A percentile compares a stretch with the other conserved stretches of the same genome.
phyloP scores from a whole-genome alignment of 2,888 invertebrate genomes.

The Drosophila stalkeri region DNA sequence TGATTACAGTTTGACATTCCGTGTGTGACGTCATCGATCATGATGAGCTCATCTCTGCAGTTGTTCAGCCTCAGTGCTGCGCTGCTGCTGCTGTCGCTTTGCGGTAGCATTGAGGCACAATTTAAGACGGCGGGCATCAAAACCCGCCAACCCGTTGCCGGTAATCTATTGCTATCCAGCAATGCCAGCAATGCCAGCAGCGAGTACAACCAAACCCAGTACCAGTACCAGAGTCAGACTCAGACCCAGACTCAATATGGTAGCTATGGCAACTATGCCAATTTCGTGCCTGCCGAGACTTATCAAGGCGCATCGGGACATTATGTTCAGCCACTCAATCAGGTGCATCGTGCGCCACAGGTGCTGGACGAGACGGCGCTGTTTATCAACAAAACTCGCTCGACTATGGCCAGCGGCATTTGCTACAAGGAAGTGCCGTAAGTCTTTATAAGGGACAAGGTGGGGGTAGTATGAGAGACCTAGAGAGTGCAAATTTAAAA shows the following conservation, averaged over 20 bases:
- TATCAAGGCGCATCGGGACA: conserved; percentile 63
- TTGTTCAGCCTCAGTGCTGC: conserved; percentile 23
- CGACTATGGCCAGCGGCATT: conserved; percentile 82
- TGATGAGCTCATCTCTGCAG: conserved; percentile 70
- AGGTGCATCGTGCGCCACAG: conserved; percentile 76
- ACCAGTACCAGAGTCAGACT: neutral
- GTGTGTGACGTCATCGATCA: conserved; percentile 24
- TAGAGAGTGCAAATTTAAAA: neutral
- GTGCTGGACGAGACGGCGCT: conserved; percentile 81
- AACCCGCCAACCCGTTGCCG: conserved; percentile 71
- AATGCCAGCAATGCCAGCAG: conserved; percentile 61
- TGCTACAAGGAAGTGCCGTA: conserved; percentile 85
- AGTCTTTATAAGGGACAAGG: conserved; percentile 56
- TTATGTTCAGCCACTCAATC: conserved; percentile 76
- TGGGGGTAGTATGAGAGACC: neutral
- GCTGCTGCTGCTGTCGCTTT: conserved; percentile 42
- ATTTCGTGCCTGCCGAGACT: conserved; percentile 69
- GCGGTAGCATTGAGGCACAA: conserved; percentile 57
- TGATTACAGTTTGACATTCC: neutral
- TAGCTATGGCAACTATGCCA: conserved; percentile 24
- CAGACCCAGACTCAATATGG: conserved; percentile 25
- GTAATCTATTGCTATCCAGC: conserved; percentile 53
- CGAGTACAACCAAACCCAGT: conserved; percentile 20
- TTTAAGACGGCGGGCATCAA: conserved; percentile 81
- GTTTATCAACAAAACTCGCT: conserved; percentile 84